Evolutionary conservation across 1,140 invertebrate species (phyloP), one percentile per base, ranked within the genome.

Genomic region (Ceratina japonica): DNA sequence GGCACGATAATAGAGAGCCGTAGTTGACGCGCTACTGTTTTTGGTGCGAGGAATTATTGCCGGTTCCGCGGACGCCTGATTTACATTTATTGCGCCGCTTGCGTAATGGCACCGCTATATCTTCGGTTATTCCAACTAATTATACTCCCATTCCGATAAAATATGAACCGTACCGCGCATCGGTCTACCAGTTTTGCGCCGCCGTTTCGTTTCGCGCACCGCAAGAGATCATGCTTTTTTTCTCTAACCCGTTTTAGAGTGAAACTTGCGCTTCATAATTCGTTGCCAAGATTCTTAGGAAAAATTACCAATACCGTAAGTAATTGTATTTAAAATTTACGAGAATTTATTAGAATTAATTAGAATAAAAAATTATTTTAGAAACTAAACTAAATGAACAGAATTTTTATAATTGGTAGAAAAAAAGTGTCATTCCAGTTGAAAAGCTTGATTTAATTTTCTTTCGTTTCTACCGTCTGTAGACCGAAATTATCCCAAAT

Each of bases 121-220:
- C 89, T 89, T 91, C 89, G 88, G 89, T 91, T 91, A 92, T 91
- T 91, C 85, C 87, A 90, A 91, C 90, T 91, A 92, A 92, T 92
- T 91, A 91, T 91, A 89, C 87, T 90, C 85, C 87, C 89, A 90
- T 91, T 91, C 83, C 79, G 86, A 89, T 91, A 88, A 91, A 89
- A 90, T 91, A 91, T 80, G 90, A 87, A 79, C 66, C 83, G 80
- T 81, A 84, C 75, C 75, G 63, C 79, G 75, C 65, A 78, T 72
- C 52, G 52, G 52, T 54, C 27, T 31, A 31, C 27, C 27, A 31
- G 75, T 79, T 74, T 68, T 64, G 68, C 64, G 63, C 22, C 63
- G 59, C 24, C 18, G 62, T 51, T 56, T 64, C 75, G 58, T 63
- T 7, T 31, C 37, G 69, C 52, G 13, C 16, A 8, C 8, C 62